Evolutionary conservation across 2,888 invertebrate species (phyloP), one percentile per base, ranked within the genome.

Genomic region (Chloroclystis v-ata): DNA sequence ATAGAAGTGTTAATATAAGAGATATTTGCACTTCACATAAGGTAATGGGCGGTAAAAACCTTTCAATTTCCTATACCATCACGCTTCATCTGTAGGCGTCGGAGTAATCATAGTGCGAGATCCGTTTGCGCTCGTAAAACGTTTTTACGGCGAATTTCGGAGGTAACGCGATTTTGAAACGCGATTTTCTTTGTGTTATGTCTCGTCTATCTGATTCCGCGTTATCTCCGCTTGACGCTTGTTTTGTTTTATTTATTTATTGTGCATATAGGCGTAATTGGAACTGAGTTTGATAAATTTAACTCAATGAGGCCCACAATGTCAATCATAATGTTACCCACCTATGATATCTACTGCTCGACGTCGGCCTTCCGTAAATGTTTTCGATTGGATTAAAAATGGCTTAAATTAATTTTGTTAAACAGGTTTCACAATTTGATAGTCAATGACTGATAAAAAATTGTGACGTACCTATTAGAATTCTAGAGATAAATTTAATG

Each of bases 91-190:
- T 11, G 25, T 47, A 45, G 29, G 39, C 32, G 43, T 60, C 66
- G 61, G 57, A 58, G 60, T 57, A 59, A 49, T 57, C 56, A 58
- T 59, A 51, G 61, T 57, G 61, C 53, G 55, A 47, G 57, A 56
- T 55, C 54, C 52, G 49, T 47, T 51, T 55, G 33, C 43, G 41
- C 59, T 57, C 67, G 60, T 72, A 71, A 75, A 59, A 63, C 60
- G 63, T 66, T 73, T 73, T 75, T 73, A 75, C 66, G 74, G 65
- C 67, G 64, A 73, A 72, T 73, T 75, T 71, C 63, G 45, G 49
- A 60, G 68, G 68, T 74, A 73, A 75, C 67, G 53, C 61, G 69
- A 72, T 74, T 72, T 71, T 57, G 61, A 63, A 64, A 64, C 61
- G 54, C 56, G 62, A 54, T 61, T 52, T 55, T 50, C 49, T 54